Base-by-base conservation (phyloP, 2,888 invertebrate genomes). In the Ischnura elegans region DNA sequence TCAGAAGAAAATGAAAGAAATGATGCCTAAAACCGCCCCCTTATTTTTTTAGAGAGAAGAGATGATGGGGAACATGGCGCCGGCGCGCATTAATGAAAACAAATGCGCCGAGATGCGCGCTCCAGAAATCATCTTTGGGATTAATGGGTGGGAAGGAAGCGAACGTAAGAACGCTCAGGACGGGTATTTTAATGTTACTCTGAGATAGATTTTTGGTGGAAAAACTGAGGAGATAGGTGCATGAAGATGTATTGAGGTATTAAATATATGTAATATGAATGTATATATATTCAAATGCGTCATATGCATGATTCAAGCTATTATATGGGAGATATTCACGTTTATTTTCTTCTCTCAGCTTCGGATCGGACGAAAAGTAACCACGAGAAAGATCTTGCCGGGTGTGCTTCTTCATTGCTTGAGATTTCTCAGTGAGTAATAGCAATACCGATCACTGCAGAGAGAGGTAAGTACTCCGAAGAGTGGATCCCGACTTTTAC, bases 41-140 rank as follows among this genome's bases (percentile, higher is more conserved):
- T n/a, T n/a, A n/a, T n/a, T n/a, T 90, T 90, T 66, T 90, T 61
- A 45, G 43, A n/a, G 42, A 0, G 61, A 90, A 51, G 61, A 66
- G 90, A n/a, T 90, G 43, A 90, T 90, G 90, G 90, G 43, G 43
- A 61, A 90, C 42, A 90, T 61, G 90, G 90, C 90, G 61, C 43
- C 61, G 90, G 90, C n/a, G 90, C 90, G 90, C 61, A 90, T 61
- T 90, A 90, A 90, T 90, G 90, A 90, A 90, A 90, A 90, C 90
- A 66, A 61, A 90, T 90, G 66, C 45, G 55, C 43, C 45, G 45
- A 21, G 90, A 90, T 36, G 47, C 45, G 85, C 51, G 36, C 55
- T 43, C 55, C 36, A 76, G 61, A 47, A 90, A 90, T 45, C 90
- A 90, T 90, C 90, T 42, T 66, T 66, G 90, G 61, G 61, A 90